phyloP scores from a whole-genome alignment of 2,797 vertebrate genomes.

The Cheirogaleus major region DNA sequence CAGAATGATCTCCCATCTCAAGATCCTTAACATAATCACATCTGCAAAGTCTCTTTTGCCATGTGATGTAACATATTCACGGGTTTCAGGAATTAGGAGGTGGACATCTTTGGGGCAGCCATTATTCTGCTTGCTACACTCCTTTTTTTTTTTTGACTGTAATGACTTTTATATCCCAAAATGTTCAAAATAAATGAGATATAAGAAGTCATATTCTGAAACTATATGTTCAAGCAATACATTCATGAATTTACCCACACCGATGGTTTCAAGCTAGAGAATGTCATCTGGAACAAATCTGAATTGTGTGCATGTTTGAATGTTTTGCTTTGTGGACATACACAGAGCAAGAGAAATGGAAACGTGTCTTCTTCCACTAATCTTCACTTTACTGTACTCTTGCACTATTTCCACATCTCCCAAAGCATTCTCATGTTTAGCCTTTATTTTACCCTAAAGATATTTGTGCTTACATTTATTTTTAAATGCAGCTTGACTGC shows the following conservation, averaged over 20 bases:
- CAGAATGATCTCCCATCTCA: background rate
- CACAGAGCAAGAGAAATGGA: background rate
- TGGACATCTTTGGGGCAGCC: background rate
- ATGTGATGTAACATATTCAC: background rate
- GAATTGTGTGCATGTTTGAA: background rate
- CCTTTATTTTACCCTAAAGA: constrained; percentile 11
- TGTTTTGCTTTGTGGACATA: background rate
- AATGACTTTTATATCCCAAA: background rate
- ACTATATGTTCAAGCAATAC: background rate
- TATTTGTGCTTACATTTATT: constrained; percentile 1
- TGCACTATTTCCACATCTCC: background rate
- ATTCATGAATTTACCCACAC: background rate
- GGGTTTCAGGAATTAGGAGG: background rate
- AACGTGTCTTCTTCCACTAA: background rate
- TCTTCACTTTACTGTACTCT: background rate
- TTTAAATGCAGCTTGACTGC: constrained; percentile 6
- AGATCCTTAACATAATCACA: background rate
- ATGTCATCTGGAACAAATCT: background rate
- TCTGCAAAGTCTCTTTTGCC: background rate
- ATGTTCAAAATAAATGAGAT: background rate
- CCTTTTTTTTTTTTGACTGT: background rate
- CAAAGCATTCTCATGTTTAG: background rate
- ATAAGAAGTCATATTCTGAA: constrained; percentile 10
- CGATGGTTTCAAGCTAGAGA: background rate
- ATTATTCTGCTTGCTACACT: background rate